Evolutionary conservation across 2,797 vertebrate genomes (phyloP), one percentile per base, ranked within the genome.

Genomic region (Bufotes viridis): DNA sequence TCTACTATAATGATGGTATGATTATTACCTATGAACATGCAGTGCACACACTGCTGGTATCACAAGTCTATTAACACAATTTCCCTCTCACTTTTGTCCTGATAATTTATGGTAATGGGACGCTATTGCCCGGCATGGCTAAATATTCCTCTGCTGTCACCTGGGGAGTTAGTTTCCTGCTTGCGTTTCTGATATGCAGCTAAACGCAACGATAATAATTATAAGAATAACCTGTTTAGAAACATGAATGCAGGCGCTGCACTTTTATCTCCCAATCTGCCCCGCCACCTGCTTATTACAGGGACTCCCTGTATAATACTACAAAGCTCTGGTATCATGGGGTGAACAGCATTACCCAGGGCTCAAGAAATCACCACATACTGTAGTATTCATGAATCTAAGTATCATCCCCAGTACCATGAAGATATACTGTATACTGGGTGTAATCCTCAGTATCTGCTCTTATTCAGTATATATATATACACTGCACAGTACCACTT

Each of bases 21-120:
- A 69, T 7, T 69, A 13, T 69, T 3, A 74, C 17, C 17, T 74
- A 7, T 74, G 20, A 34, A 63, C 24, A 63, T 6, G 3, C 29
- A 81, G 17, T 26, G 69, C 53, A 26, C 26, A 74, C 70, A 49
- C 69, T 12, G 51, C 58, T 15, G 49, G 4, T 42, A n/a, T 80
- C 61, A 58, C 84, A 80, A n/a, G 8, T 78, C 76, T 80, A 3
- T 29, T 60, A 24, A 29, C 55, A 78, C 61, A 7, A 12, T 34
- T 86, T 49, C 60, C 75, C 15, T 86, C 18, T 13, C 84, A 86
- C 84, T 75, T 86, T 24, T 0, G 5, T 70, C 6, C 63, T 81
- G 85, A 65, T 86, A 86, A 86, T 86, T 86, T 80, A 86, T 86
- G 85, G 22, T 49, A 80, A 86, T 67, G 11, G 18, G 15, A 1